phyloP scores from a whole-genome alignment of 2,888 invertebrate genomes.

The Nemoura dubitans region DNA sequence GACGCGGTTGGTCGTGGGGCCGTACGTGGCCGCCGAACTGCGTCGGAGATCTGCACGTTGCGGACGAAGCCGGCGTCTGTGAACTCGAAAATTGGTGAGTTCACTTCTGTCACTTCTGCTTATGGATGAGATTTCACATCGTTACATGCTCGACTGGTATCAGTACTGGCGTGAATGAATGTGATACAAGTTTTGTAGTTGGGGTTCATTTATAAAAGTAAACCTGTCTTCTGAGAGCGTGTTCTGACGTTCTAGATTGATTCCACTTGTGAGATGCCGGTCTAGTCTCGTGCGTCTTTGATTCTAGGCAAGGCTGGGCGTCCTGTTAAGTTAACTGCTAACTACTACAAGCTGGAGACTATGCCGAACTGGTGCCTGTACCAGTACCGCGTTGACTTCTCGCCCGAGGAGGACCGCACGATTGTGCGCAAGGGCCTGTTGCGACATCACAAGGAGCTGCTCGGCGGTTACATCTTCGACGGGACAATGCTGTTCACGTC shows the following conservation, averaged over 20 bases:
- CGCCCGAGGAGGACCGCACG: conserved; percentile 76
- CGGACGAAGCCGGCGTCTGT: conserved; percentile 58
- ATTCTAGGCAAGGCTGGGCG: conserved; percentile 65
- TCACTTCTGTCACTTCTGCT: too few relatives aligned
- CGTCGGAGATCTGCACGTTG: conserved; percentile 62
- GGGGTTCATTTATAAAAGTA: too few relatives aligned
- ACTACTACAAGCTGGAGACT: conserved; percentile 74
- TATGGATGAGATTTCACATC: too few relatives aligned
- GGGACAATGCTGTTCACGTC: conserved; percentile 54
- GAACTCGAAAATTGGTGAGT: conserved; percentile 57
- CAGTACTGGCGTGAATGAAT: neutral
- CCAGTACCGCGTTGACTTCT: conserved; percentile 79
- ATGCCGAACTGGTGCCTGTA: conserved; percentile 74
- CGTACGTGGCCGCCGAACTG: conserved; percentile 65
- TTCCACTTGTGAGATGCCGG: too few relatives aligned
- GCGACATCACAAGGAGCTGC: conserved; percentile 62
- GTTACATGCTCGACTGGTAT: too few relatives aligned
- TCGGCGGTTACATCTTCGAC: conserved; percentile 63
- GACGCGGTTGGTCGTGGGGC: conserved; percentile 63
- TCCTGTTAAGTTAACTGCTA: conserved; percentile 66
- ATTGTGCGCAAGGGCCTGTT: conserved; percentile 69
- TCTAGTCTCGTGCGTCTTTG: too few relatives aligned
- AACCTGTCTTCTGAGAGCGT: neutral
- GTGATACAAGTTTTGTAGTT: neutral
- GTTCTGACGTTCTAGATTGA: too few relatives aligned